Evolutionary conservation across 37 sponge, comb jelly and placozoan species (phyloP).

Genomic region (Oopsacas minuta): DNA sequence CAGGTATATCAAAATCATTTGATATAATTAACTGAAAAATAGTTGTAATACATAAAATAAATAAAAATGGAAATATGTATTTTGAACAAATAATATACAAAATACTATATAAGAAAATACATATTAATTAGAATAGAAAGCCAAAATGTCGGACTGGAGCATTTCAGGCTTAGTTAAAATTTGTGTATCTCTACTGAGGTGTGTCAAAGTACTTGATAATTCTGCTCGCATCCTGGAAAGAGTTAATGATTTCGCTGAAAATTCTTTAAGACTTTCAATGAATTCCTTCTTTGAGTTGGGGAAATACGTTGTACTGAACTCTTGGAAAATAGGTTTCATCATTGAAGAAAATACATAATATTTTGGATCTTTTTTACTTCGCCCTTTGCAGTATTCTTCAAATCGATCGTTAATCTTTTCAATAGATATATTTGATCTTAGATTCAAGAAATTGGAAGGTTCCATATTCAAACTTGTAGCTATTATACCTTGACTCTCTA

Average conservation of each 20-base stretch:
- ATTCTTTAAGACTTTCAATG: not conserved
- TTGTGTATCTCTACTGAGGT: not conserved
- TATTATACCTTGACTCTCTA: not conserved
- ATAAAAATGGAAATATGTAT: too few relatives aligned
- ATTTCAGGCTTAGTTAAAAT: not conserved
- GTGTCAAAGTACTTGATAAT: not conserved
- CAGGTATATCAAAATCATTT: too few relatives aligned
- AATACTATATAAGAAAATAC: too few relatives aligned
- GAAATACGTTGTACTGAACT: not conserved
- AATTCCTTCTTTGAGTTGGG: not conserved
- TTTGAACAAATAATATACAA: too few relatives aligned
- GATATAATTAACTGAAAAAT: too few relatives aligned
- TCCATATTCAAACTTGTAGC: not conserved
- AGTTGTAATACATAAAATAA: too few relatives aligned
- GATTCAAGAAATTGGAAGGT: not conserved
- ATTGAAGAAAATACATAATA: not conserved
- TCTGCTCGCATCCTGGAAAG: not conserved
- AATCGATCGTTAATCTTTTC: not conserved
- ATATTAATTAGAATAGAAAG: too few relatives aligned
- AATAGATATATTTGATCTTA: not conserved
- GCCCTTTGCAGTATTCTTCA: not conserved
- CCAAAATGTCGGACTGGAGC: not conserved
- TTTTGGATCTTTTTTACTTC: not conserved
- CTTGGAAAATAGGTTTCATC: not conserved
- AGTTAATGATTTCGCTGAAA: not conserved